Conservation (phyloP, 2,888 invertebrate species). For the Apodemia zela region DNA sequence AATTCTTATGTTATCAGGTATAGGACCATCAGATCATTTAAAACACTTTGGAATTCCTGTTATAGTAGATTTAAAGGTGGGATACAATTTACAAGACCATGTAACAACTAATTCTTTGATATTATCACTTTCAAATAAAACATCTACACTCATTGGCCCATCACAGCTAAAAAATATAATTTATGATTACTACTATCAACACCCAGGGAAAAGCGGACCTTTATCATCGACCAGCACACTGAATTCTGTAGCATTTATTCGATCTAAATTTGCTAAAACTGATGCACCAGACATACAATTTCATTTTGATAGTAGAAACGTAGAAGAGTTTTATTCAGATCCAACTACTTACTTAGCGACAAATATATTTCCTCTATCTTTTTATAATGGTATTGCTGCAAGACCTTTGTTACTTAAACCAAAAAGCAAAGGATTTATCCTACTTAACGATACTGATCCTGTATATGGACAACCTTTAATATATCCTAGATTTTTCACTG, state of each 20-base stretch:
- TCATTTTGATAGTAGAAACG: conserved; percentile 81
- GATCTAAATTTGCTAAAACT: conserved; percentile 68
- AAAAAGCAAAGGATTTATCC: conserved; percentile 81
- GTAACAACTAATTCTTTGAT: conserved; percentile 82
- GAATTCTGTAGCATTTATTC: conserved; percentile 81
- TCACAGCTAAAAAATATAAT: conserved; percentile 63
- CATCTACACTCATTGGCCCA: conserved; percentile 64
- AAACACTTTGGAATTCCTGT: conserved; percentile 73
- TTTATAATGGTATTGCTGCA: conserved; percentile 81
- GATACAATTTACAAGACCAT: conserved; percentile 88
- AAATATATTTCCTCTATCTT: conserved; percentile 78
- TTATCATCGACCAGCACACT: conserved; percentile 77
- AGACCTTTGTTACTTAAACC: conserved; percentile 83
- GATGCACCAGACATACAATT: conserved; percentile 84
- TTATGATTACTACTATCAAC: conserved; percentile 58
- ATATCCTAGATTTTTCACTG: conserved; percentile 84
- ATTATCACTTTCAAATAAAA: conserved; percentile 71
- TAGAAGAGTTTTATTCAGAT: conserved; percentile 79
- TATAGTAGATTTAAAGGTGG: conserved; percentile 84
- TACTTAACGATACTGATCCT: conserved; percentile 85
- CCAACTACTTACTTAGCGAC: conserved; percentile 72
- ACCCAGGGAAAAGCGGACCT: conserved; percentile 67
- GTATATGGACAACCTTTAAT: conserved; percentile 86
- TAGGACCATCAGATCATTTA: conserved; percentile 82
- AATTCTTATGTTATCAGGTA: conserved; percentile 83